phyloP scores from a whole-genome alignment of 2,113 vertebrate genomes.

The Brachyhypopomus occidentalis region DNA sequence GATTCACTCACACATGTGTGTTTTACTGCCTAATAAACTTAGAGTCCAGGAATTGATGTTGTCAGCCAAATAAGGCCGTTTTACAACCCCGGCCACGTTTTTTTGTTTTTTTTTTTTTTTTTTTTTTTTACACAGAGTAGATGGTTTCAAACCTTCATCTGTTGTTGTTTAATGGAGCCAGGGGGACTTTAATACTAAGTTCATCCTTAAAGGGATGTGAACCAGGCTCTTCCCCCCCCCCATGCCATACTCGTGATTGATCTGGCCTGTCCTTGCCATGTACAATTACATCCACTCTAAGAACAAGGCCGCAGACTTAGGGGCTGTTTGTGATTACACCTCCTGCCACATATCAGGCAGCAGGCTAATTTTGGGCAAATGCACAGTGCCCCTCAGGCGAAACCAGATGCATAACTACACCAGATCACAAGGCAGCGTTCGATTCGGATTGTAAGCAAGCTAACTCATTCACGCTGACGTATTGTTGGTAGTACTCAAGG shows the following conservation, averaged over 20 bases:
- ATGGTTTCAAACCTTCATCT: constrained; percentile 35
- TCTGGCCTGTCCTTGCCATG: constrained; percentile 47
- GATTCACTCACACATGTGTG: constrained; percentile 52
- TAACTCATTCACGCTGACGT: neutral
- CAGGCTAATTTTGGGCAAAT: constrained; percentile 45
- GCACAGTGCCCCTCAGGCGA: constrained; percentile 39
- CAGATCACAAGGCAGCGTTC: neutral
- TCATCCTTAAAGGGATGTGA: constrained; percentile 33
- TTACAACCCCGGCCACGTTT: constrained; percentile 36
- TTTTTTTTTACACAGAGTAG: neutral
- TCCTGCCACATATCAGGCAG: constrained; percentile 50
- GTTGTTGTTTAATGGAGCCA: constrained; percentile 49
- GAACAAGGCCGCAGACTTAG: constrained; percentile 40
- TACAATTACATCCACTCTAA: constrained; percentile 54
- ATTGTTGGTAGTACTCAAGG: neutral
- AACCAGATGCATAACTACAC: neutral
- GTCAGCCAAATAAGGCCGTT: constrained; percentile 58
- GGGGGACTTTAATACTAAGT: constrained; percentile 42
- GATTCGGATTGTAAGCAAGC: neutral
- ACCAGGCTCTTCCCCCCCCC: constrained; percentile 32
- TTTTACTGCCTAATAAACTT: constrained; percentile 56
- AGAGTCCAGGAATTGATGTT: constrained; percentile 50
- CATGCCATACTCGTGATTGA: constrained; percentile 35
- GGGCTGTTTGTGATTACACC: constrained; percentile 65
- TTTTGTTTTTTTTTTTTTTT: constrained; percentile 22